Conservation (phyloP, 2,888 invertebrate species). For the Cataglyphis altisquamis region DNA sequence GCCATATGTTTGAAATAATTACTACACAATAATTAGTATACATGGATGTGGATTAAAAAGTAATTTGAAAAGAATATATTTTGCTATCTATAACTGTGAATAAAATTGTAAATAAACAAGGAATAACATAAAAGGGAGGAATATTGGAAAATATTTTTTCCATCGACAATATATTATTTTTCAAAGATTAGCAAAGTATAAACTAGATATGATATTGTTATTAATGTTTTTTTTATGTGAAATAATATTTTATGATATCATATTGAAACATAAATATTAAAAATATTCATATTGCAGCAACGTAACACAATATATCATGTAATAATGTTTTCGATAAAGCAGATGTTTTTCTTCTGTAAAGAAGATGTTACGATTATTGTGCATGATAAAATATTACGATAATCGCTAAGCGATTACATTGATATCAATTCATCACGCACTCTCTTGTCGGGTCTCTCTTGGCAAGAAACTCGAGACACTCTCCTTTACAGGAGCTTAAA, state of each 20-base stretch:
- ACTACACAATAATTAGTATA: neutral
- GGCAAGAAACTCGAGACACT: slow-evolving; percentile 57
- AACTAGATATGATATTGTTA: neutral
- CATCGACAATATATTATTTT: neutral
- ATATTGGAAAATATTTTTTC: neutral
- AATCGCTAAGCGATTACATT: slow-evolving; percentile 19
- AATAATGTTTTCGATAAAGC: neutral
- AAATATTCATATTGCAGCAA: neutral
- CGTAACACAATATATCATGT: neutral
- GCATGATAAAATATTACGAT: neutral
- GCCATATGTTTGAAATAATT: neutral
- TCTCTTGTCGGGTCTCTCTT: slow-evolving; percentile 42
- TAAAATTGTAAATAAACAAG: neutral
- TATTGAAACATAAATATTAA: neutral
- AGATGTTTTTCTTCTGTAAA: neutral
- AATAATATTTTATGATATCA: neutral
- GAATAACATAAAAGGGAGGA: neutral
- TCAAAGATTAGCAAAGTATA: neutral
- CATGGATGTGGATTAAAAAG: neutral
- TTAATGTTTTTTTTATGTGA: neutral
- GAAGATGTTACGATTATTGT: neutral
- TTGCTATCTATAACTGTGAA: neutral
- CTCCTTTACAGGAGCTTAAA: slow-evolving; percentile 46
- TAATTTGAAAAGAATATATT: neutral
- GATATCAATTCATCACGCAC: slow-evolving; percentile 34